Evolutionary conservation across 2,888 invertebrate species (phyloP).

Genomic region (Watsonalla binaria): DNA sequence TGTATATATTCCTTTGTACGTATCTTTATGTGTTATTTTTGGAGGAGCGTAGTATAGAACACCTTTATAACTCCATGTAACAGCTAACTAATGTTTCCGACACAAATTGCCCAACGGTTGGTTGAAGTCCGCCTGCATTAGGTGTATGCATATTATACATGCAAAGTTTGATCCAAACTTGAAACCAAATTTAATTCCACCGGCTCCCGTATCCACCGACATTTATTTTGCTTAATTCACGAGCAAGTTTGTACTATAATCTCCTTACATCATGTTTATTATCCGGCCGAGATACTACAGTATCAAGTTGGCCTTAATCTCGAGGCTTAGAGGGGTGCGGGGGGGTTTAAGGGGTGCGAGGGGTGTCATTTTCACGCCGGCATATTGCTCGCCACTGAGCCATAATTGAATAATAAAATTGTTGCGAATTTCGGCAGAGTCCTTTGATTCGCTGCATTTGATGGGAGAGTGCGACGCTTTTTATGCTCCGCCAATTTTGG

Average conservation of each 20-base stretch:
- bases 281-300: constrained; percentile 35
- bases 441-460: constrained; percentile 47
- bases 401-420: constrained; percentile 68
- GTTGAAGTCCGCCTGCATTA: constrained; percentile 28
- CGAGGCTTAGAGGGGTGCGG: constrained; percentile 28
- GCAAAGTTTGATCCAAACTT: constrained; percentile 35
- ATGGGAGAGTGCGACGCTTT: constrained; percentile 19
- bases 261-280: constrained; percentile 54
- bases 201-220: constrained; percentile 17
- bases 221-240: constrained; percentile 55
- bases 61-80: constrained; percentile 25
- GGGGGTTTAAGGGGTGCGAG: constrained; percentile 16
- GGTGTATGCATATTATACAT: constrained; percentile 35
- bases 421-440: constrained; percentile 46
- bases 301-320: constrained; percentile 40
- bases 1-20: constrained; percentile 1
- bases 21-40: not conserved
- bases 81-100: constrained; percentile 31
- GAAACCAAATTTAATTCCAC: constrained; percentile 54
- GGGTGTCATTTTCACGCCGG: constrained; percentile 63
- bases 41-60: not conserved
- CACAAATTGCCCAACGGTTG: constrained; percentile 32
- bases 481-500: not conserved
- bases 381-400: constrained; percentile 53
- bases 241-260: constrained; percentile 52